Base-by-base conservation (phyloP, 2,888 invertebrate genomes). In the Lasioglossum calceatum region DNA sequence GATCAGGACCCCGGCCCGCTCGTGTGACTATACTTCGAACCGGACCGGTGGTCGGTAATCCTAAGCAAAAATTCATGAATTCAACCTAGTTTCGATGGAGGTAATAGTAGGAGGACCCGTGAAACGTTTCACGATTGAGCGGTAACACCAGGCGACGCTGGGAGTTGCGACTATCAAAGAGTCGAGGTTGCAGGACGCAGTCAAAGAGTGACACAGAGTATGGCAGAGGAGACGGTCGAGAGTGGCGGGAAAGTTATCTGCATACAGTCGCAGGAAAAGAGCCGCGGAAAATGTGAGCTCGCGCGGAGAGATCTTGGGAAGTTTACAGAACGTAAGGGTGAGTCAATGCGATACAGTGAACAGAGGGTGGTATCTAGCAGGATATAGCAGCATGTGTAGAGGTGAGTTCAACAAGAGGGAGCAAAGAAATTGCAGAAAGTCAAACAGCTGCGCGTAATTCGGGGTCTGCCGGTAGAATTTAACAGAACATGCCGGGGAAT, bases 61-160 rank as follows among this genome's bases (percentile, higher is more conserved):
- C 61, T 32, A 32, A 32, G 61, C 61, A 64, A 64, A 64, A 64
- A 64, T 64, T 64, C 27, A 64, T 64, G 61, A 42, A 36, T 72
- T 42, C 39, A 36, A 36, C 67, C 36, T 16, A 67, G 36, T 67
- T 67, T 36, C 36, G 32, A 32, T 19, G 67, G 19, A 19, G 36
- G 67, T 32, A 32, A 36, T 67, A 36, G 67, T 8, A 36, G 36
- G 19, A 36, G 36, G 19, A 36, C 10, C 67, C 10, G 36, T 67
- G 67, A 7, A 64, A 67, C 32, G 67, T 67, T 67, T 36, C 36
- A 23, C 36, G 61, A 14, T 7, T 64, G 27, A 64, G 7, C 61
- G 61, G 61, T 64, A 64, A 64, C 61, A 32, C 32, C 61, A 4
- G 32, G 16, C 27, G 27, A 64, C 61, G 61, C 32, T 64, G 27